Evolutionary conservation across 2,113 vertebrate genomes (phyloP).

Genomic region (Megaptera novaeangliae): DNA sequence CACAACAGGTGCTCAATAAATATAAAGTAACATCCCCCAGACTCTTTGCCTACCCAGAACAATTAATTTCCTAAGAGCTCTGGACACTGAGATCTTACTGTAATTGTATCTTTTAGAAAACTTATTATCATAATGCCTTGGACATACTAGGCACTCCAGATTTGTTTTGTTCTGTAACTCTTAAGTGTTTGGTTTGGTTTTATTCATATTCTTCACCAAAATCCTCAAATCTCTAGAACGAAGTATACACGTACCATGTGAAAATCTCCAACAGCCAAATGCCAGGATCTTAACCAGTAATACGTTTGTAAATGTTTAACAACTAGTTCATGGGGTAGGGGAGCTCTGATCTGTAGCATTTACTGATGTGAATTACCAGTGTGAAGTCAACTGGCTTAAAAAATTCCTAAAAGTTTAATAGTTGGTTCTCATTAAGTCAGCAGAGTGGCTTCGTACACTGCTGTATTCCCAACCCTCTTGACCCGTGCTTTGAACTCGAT

Average conservation of each 20-base stretch:
- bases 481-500: background rate
- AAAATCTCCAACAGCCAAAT: background rate
- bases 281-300: background rate
- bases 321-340: background rate
- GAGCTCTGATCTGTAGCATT: background rate
- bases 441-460: background rate
- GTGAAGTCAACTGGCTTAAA: background rate
- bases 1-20: background rate
- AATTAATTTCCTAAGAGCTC: background rate
- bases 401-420: background rate
- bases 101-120: background rate
- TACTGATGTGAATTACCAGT: background rate
- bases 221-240: background rate
- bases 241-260: background rate
- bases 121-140: background rate
- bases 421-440: background rate
- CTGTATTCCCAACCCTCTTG: background rate
- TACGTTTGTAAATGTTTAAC: background rate
- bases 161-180: background rate
- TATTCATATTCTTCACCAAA: background rate
- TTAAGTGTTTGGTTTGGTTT: background rate
- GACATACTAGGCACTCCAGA: background rate
- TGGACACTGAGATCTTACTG: background rate
- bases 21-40: background rate
- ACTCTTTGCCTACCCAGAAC: background rate